Evolutionary conservation across 1,140 invertebrate species (phyloP).

Genomic region (Cydia amplana): DNA sequence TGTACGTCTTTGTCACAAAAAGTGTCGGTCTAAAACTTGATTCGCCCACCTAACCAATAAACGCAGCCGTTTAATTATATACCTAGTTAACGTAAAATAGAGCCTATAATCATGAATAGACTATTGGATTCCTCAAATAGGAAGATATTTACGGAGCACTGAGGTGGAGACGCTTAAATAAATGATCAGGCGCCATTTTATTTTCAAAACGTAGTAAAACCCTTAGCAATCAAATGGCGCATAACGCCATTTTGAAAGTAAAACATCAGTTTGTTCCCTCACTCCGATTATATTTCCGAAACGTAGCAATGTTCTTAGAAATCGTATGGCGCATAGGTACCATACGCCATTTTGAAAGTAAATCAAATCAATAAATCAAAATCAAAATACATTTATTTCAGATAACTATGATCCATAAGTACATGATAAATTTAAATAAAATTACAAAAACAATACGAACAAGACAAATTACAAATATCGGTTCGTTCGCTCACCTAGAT

Average conservation of each 20-base stretch:
- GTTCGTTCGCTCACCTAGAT: neutral
- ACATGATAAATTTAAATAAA: no score
- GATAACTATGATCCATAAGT: no score
- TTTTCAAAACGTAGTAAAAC: neutral
- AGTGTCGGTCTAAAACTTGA: no score
- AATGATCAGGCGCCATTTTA: conserved; percentile 9
- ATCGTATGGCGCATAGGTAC: neutral
- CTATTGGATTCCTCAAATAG: conserved; percentile 20
- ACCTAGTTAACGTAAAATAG: neutral
- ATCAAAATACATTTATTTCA: no score
- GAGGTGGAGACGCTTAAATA: neutral
- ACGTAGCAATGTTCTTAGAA: neutral
- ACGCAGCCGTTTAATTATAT: no score
- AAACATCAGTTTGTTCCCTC: neutral
- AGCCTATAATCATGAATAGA: neutral
- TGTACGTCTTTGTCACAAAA: no score
- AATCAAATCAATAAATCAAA: no score
- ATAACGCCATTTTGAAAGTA: neutral
- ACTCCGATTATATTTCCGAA: neutral
- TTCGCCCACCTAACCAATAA: no score
- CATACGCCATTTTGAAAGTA: neutral
- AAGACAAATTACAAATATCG: no score
- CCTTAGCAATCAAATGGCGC: neutral
- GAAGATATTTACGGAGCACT: neutral
- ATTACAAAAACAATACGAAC: no score